Base-by-base conservation (phyloP, 2,113 vertebrate species). In the Bagarius yarrelli region DNA sequence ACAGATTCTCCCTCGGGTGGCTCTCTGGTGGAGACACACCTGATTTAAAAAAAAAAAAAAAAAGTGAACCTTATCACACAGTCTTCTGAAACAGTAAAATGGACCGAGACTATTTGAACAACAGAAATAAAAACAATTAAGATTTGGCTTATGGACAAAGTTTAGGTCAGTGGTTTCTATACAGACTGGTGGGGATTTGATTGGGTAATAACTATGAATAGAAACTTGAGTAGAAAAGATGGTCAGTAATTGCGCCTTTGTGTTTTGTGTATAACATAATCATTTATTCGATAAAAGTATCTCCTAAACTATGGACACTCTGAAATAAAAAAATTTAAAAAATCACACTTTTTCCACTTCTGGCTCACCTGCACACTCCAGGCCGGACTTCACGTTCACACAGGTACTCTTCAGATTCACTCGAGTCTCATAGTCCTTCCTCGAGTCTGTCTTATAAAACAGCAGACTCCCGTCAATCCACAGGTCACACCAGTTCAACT, bases 401-500 rank as follows among this genome's bases (percentile, higher is more conserved):
- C 95, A 95, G 0, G 91, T 87, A 72, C 71, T 92, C 79, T 94
- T 96, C 85, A 98, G 76, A 84, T 94, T 89, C 87, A 97, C 88
- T 0, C 95, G 91, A 0, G 95, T 93, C 25, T 96, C 95, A 81
- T 95, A 86, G 23, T 96, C 95, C 4, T 92, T 91, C 0, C 95
- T 93, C 0, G 85, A 95, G 63, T 97, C 93, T 0, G 91, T 94
- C 0, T 92, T 95, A 81, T 98, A 99, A 85, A 97, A 98, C 59
- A 96, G 92, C 61, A 98, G 88, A 47, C 92, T 96, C 32, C 97
- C 96, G 0, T 98, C 97, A 44, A 98, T 87, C 96, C 97, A 98
- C 1, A 99, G 91, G 50, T 97, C 95, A 0, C 97, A 98, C 97
- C 97, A 99, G 88, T 96, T 98, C 21, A 95, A 88, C 89, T 97